Evolutionary conservation across 2,888 invertebrate genomes (phyloP), one percentile per base, ranked within the genome.

Genomic region (Drosophila peninsularis): DNA sequence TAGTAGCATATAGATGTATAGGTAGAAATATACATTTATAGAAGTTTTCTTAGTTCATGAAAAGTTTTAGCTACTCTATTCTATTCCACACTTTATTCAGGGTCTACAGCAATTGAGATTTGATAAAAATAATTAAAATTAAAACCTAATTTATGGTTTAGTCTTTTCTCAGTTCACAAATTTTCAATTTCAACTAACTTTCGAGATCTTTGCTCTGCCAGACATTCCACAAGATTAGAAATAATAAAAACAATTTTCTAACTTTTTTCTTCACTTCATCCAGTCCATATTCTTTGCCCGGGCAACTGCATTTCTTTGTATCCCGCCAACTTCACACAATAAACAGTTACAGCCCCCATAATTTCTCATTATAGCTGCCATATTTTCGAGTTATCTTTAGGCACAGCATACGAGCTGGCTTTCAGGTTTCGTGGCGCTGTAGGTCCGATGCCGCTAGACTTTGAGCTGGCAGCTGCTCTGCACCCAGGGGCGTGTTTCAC

Each of bases 401-500:
- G n/a, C 41, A 24, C 41, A 44, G 61, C 37, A 52, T 21, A 39
- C 39, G 54, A 45, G 61, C 71, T 68, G 21, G 49, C 44, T 55
- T 66, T 47, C 62, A 45, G 52, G 57, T 63, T 71, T 47, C 47
- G 34, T 24, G 24, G 3, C 19, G 30, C 66, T 72, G 70, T 74
- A 72, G 77, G 63, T 47, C 19, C 32, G 61, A 71, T 71, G 66
- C 62, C 58, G 39, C 32, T 55, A 63, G 55, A 55, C 50, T 32
- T 19, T 37, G 56, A 54, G 63, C 42, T 34, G 45, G 69, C 62
- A 57, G 60, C 52, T 14, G 66, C 63, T 64, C 53, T 52, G 57
- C 34, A 55, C 54, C 50, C 24, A 55, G 70, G 78, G 68, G 75
- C 55, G 65, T 78, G 66, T 57, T 60, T 49, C 53, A 44, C 41